These are phyloP conservation scores for Spongia lamella DNA, from an alignment of 37 sponge, comb jelly and placozoan species.

Conservation along the genomic window DNA sequence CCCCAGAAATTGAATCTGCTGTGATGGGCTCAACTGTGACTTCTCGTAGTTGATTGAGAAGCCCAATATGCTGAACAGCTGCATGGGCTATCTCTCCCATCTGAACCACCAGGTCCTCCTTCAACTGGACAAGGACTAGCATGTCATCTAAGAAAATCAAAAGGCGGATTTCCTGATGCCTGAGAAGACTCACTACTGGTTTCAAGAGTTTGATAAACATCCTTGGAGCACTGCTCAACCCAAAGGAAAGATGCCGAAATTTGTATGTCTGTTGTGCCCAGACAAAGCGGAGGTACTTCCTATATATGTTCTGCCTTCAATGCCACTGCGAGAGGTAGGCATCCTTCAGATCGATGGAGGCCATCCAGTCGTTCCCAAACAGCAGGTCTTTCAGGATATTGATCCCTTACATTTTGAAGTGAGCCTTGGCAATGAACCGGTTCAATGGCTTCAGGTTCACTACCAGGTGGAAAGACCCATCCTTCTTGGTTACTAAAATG, in stretches of 20 bases:
- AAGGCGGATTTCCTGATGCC: slow-evolving; percentile 19
- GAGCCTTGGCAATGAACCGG: too few relatives aligned
- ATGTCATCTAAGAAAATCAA: slow-evolving; percentile 53
- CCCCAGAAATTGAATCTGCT: slow-evolving; percentile 28
- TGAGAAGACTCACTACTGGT: slow-evolving; percentile 38
- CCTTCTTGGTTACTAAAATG: too few relatives aligned
- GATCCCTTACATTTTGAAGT: too few relatives aligned
- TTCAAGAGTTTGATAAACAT: slow-evolving; percentile 39
- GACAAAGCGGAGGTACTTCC: slow-evolving; percentile 1
- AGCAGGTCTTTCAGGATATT: too few relatives aligned
- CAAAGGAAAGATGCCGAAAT: neutral
- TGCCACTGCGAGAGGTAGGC: too few relatives aligned
- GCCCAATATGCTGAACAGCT: slow-evolving; percentile 27
- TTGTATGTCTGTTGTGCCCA: slow-evolving; percentile 1
- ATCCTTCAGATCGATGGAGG: too few relatives aligned
- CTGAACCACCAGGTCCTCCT: slow-evolving; percentile 14
- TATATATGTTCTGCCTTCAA: too few relatives aligned
- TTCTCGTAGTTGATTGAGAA: slow-evolving; percentile 48
- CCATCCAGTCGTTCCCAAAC: too few relatives aligned
- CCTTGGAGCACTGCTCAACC: slow-evolving; percentile 5
- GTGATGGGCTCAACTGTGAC: slow-evolving; percentile 17
- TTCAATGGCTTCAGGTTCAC: too few relatives aligned
- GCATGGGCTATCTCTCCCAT: neutral
- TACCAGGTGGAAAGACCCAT: too few relatives aligned
- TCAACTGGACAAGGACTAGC: slow-evolving; percentile 37